phyloP scores from a whole-genome alignment of 2,113 vertebrate genomes.

The Gobio gobio region DNA sequence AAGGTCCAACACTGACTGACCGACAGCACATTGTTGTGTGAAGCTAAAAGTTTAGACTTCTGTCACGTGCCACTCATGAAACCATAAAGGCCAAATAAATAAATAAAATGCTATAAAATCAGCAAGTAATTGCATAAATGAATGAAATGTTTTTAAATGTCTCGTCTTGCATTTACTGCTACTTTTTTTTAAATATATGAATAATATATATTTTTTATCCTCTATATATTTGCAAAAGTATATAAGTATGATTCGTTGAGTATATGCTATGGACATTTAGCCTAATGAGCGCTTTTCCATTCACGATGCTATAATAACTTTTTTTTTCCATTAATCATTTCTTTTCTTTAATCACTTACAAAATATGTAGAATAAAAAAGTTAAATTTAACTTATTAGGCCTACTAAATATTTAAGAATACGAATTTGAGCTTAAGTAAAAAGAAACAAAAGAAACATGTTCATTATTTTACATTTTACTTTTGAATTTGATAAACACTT shows the following conservation, averaged over 20 bases:
- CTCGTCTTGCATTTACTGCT: background rate
- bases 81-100: background rate
- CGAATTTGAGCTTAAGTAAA: background rate
- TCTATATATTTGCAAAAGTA: background rate
- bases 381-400: background rate
- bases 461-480: background rate
- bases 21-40: background rate
- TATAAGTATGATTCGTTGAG: background rate
- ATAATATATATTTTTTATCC: background rate
- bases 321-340: background rate
- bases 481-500: background rate
- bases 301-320: background rate
- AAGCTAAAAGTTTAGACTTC: background rate
- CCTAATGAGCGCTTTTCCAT: background rate
- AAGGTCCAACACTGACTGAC: background rate
- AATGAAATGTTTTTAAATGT: background rate
- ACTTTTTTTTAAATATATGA: background rate
- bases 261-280: background rate
- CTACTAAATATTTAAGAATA: background rate
- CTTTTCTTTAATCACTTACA: background rate
- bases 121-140: background rate
- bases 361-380: background rate
- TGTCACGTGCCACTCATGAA: background rate
- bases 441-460: slow-evolving; percentile 2
- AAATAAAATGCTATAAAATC: background rate